Evolutionary conservation across 2,797 vertebrate species (phyloP), one percentile per base, ranked within the genome.

Genomic region (Amphiprion clarkii): DNA sequence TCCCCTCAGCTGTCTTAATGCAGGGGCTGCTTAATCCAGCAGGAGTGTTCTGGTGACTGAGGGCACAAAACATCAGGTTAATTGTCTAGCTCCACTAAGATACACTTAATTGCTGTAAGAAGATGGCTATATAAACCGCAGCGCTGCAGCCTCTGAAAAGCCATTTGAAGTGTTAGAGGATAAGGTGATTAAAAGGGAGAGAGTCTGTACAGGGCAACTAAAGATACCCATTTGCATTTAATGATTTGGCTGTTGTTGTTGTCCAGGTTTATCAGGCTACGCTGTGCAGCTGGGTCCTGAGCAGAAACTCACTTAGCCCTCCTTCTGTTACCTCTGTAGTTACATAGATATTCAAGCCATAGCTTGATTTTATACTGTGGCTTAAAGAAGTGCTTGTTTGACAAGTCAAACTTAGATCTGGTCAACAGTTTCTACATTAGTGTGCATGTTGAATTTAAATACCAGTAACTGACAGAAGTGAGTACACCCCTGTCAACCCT

Each of bases 91-190:
- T 91, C 90, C 88, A 75, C 86, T 90, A 93, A 92, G 92, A 93
- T 93, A 83, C 87, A 89, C 88, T 92, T 94, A 94, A 95, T 95
- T 94, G 92, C 87, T 66, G 78, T 90, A 90, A 93, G 90, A 91
- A 91, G 93, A 93, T 92, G 91, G 92, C 89, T 87, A 86, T 82
- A 88, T 90, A 83, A 86, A 87, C 76, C 80, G 49, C 74, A 33
- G 67, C 74, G 87, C 87, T 77, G 80, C 74, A 57, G 78, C 68
- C 66, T 79, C 80, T 89, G 82, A 85, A 87, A 90, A 90, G 88
- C 87, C 82, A 91, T 87, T 86, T 92, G 88, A 89, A 92, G 87
- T 88, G 91, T 95, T 93, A 88, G 87, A 88, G 85, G 81, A 90
- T 93, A 85, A 93, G 85, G 86, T 93, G 90, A 94, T 95, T 92